Evolutionary conservation across 2,113 vertebrate species (phyloP), one percentile per base, ranked within the genome.

Genomic region (Picathartes gymnocephalus): DNA sequence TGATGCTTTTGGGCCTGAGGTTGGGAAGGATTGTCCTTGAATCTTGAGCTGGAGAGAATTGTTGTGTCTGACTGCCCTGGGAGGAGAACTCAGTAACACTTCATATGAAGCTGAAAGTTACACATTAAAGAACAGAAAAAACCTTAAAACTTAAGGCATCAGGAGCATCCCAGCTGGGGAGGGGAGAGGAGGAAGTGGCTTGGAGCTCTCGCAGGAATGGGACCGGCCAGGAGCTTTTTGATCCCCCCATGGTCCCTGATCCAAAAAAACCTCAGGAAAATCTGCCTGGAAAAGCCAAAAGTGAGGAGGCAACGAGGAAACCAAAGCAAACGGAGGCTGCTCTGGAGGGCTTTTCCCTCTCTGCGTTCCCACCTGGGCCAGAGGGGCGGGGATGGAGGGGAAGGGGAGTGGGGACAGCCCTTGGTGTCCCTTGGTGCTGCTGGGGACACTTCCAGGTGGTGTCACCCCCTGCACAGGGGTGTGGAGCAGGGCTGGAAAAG

Each of bases 221-320:
- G 22, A 7, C 65, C 47, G 48, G 21, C 42, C 56, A 17, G 72
- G 72, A 76, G 57, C 33, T 50, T 2, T 37, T n/a, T 42, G 68
- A 40, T 2, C 28, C 25, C 16, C 15, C 4, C 35, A 4, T 11
- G 27, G 39, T 47, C 58, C 82, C 57, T 93, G 83, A 97, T 78
- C 86, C 77, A n/a, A 89, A 97, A 97, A 96, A 97, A 68, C 97
- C 90, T 96, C 91, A 24, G 70, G 95, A 97, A 97, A 97, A 97
- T 93, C 94, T 66, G 81, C 92, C 86, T 95, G 87, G 72, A n/a
- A 51, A 51, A 96, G 95, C 93, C 93, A 91, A 90, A n/a, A n/a
- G 90, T 7, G 54, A 70, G 54, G 42, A 30, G 8, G 13, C 0
- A 27, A 48, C 92, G 72, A 74, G 31, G 82, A 95, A 92, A 85